phyloP scores from a whole-genome alignment of 2,113 vertebrate species.

The Tachycineta bicolor region DNA sequence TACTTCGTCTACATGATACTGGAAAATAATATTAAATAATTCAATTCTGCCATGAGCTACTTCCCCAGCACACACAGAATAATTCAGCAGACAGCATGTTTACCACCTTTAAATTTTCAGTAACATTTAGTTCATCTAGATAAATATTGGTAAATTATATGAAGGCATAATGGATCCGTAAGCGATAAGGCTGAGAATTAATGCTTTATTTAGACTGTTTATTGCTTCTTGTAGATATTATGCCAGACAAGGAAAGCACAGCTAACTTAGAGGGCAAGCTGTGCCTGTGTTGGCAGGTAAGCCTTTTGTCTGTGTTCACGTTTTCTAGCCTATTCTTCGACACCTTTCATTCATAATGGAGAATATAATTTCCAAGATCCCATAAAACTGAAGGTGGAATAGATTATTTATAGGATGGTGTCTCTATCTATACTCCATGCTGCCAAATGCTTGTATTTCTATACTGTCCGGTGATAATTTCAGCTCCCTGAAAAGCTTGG shows the following conservation, averaged over 20 bases:
- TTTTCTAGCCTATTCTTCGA: neutral
- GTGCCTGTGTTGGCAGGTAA: conserved; percentile 34
- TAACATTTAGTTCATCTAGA: conserved; percentile 51
- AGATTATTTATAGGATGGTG: conserved; percentile 37
- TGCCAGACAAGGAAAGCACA: neutral
- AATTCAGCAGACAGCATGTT: conserved; percentile 66
- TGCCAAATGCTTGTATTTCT: conserved; percentile 37
- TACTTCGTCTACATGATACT: conserved; percentile 49
- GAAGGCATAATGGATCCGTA: conserved; percentile 15
- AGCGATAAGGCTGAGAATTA: conserved; percentile 41
- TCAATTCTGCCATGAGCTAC: conserved; percentile 68
- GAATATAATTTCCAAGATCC: neutral
- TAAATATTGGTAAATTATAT: conserved; percentile 58
- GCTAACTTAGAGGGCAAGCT: conserved; percentile 30
- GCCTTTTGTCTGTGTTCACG: neutral
- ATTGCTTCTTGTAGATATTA: conserved; percentile 32
- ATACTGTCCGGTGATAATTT: neutral
- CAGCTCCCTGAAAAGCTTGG: conserved; percentile 55
- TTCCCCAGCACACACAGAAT: conserved; percentile 23
- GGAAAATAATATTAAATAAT: conserved; percentile 78
- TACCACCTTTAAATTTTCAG: conserved; percentile 56
- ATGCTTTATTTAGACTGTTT: conserved; percentile 42
- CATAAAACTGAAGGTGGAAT: neutral
- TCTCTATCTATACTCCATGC: conserved; percentile 34
- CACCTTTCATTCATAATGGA: conserved; percentile 39